Conservation (phyloP, 2,888 invertebrate genomes). For the Cyclophora albipunctata region DNA sequence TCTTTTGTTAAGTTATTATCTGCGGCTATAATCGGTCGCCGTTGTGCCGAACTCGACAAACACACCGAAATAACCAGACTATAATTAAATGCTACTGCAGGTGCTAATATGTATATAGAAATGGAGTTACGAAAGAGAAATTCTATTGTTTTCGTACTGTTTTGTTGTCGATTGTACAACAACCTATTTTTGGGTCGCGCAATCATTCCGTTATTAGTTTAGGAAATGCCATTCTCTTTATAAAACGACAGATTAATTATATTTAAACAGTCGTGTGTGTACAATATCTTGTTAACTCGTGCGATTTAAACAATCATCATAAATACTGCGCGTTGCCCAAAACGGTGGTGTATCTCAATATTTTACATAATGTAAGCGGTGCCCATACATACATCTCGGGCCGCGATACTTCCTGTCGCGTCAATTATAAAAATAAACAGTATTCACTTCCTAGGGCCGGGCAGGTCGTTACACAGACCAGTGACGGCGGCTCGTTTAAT, state of each 20-base stretch:
- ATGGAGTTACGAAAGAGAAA: conserved; percentile 4
- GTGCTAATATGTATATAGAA: conserved; percentile 1
- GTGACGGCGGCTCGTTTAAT: conserved; percentile 49
- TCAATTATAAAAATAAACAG: conserved; percentile 70
- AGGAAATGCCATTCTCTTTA: too few relatives aligned
- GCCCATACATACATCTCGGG: conserved; percentile 15
- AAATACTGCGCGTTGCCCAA: too few relatives aligned
- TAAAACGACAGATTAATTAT: too few relatives aligned
- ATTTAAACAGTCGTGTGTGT: too few relatives aligned
- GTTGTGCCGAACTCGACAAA: conserved; percentile 44
- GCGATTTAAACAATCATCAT: too few relatives aligned
- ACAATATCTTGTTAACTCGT: too few relatives aligned
- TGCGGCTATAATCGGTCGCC: conserved; percentile 34
- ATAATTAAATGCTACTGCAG: conserved; percentile 10
- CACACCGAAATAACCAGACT: conserved; percentile 32
- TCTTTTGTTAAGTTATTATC: conserved; percentile 34
- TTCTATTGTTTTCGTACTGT: conserved; percentile 6
- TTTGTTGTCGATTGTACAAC: not conserved
- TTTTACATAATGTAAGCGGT: too few relatives aligned
- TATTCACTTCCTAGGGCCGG: conserved; percentile 64
- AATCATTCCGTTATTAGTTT: too few relatives aligned
- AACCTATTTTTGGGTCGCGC: not conserved
- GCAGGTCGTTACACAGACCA: conserved; percentile 44
- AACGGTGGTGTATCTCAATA: too few relatives aligned
- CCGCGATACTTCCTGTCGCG: conserved; percentile 54